Evolutionary conservation across 2,113 vertebrate genomes (phyloP).

Genomic region (Callospermophilus lateralis): DNA sequence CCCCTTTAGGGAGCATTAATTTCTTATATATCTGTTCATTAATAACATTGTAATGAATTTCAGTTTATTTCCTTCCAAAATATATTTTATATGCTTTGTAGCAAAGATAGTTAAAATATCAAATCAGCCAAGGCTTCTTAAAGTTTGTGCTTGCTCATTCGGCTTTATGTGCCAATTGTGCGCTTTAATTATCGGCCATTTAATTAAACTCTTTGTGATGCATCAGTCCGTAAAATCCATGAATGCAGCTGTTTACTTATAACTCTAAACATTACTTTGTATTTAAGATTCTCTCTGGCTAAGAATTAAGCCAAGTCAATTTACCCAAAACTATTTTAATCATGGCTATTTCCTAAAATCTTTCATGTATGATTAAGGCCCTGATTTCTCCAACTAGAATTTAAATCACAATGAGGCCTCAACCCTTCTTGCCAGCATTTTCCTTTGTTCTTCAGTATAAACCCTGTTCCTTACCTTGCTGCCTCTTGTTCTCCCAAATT

Average conservation of each 20-base stretch:
- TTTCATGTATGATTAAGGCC: background rate
- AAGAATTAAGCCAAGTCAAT: conserved; percentile 2
- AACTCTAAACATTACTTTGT: background rate
- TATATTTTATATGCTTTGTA: conserved; percentile 16
- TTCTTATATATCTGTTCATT: background rate
- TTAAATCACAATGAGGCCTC: background rate
- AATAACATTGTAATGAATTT: conserved; percentile 21
- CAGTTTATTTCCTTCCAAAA: background rate
- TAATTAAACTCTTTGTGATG: conserved; percentile 23
- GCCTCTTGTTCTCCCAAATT: background rate
- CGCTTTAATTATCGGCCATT: background rate
- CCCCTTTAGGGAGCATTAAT: background rate
- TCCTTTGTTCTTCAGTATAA: background rate
- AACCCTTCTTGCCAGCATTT: background rate
- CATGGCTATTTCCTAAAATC: conserved; percentile 28
- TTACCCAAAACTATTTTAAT: background rate
- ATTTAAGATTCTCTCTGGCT: conserved; percentile 17
- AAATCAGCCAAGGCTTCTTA: conserved; percentile 12
- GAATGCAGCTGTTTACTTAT: background rate
- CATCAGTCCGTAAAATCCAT: background rate
- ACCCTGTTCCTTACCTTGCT: background rate
- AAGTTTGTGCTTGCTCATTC: conserved; percentile 15
- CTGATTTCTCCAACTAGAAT: background rate
- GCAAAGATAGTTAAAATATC: conserved; percentile 18
- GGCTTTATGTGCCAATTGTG: conserved; percentile 46